Conservation (phyloP, 2,797 vertebrate species). For the Pseudochromis fuscus region DNA sequence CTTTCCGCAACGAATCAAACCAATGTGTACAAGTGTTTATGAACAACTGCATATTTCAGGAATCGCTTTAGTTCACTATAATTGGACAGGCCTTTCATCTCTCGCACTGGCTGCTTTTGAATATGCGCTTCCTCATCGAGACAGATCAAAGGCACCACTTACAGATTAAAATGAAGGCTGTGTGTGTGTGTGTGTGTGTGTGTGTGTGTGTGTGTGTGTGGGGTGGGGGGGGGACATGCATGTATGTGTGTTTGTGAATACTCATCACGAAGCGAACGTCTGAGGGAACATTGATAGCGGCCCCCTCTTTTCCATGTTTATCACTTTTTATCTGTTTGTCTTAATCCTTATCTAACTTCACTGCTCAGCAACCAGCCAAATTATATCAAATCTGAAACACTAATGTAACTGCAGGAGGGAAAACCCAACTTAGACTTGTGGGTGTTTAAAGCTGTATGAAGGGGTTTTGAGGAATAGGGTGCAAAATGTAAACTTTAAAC, state of each 20-base stretch:
- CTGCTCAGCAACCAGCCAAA: constrained; percentile 13
- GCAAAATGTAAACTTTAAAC: background rate
- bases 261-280: constrained; percentile 54
- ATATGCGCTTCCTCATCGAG: constrained; percentile 67
- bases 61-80: constrained; percentile 66
- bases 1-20: constrained; percentile 33
- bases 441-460: constrained; percentile 12
- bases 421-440: background rate
- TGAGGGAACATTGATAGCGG: constrained; percentile 51
- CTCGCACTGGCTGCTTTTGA: constrained; percentile 62
- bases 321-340: constrained; percentile 58
- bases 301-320: constrained; percentile 42
- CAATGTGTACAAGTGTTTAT: constrained; percentile 75
- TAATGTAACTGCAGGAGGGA: background rate
- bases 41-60: constrained; percentile 67
- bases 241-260: constrained; percentile 30
- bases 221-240: background rate
- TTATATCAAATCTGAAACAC: constrained; percentile 30
- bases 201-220: constrained; percentile 14
- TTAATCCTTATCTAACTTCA: constrained; percentile 47
- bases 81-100: constrained; percentile 76
- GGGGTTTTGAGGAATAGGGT: constrained; percentile 13
- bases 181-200: constrained; percentile 20
- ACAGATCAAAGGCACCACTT: constrained; percentile 76
- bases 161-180: constrained; percentile 68